These are phyloP conservation scores for Crocuta crocuta DNA, from an alignment of 2,113 vertebrate species.

Conservation along the genomic window DNA sequence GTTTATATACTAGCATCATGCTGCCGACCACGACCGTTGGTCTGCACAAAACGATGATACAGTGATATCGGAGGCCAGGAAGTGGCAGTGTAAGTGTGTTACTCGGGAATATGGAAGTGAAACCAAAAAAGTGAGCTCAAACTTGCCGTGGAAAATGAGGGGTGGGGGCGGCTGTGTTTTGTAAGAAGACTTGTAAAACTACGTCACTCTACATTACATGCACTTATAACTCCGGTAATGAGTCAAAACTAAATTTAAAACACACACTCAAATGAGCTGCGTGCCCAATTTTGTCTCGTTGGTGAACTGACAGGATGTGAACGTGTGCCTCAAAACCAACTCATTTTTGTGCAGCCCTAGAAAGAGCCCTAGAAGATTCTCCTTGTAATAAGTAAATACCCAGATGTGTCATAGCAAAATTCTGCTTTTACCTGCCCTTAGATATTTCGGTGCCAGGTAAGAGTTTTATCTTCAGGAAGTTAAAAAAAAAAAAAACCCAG, in stretches of 20 bases:
- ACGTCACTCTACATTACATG: rapidly evolving
- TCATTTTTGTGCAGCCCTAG: too few relatives aligned
- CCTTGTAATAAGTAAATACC: not conserved
- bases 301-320: not conserved
- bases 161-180: not conserved
- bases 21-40: rapidly evolving
- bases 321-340: not conserved
- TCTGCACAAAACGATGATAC: not conserved
- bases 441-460: not conserved
- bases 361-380: not conserved
- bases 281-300: too few relatives aligned
- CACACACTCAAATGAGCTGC: not conserved
- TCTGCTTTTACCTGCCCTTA: not conserved
- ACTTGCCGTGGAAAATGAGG: not conserved
- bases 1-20: rapidly evolving
- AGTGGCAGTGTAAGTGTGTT: rapidly evolving
- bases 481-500: not conserved
- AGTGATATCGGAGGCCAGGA: not conserved
- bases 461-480: not conserved
- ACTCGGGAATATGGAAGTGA: not conserved
- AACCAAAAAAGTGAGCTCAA: not conserved
- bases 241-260: not conserved
- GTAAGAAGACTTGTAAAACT: not conserved
- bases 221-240: not conserved
- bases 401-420: not conserved